These are phyloP conservation scores for Turdus rufiventris DNA, from an alignment of 2,113 vertebrate species.

Conservation along the genomic window DNA sequence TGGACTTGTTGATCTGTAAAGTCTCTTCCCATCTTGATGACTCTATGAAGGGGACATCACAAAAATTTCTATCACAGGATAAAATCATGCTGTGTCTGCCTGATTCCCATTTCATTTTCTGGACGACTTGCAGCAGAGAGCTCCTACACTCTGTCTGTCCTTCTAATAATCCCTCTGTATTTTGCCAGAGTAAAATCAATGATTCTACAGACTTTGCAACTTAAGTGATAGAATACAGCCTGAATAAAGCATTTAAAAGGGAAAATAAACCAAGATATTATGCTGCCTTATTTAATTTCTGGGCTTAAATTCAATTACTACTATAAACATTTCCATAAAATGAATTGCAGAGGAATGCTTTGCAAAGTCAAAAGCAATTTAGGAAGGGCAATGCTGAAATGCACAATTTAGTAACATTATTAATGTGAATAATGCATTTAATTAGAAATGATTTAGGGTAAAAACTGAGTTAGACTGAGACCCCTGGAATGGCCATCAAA, in stretches of 20 bases:
- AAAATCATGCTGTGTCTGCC: background rate
- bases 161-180: background rate
- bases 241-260: background rate
- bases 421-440: constrained; percentile 61
- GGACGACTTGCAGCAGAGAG: background rate
- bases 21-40: background rate
- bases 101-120: background rate
- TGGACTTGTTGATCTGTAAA: background rate
- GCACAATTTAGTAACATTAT: constrained; percentile 18
- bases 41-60: background rate
- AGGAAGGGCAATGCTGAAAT: constrained; percentile 60
- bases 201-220: background rate
- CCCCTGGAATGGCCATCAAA: background rate
- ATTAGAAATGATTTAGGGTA: background rate
- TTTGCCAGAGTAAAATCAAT: background rate
- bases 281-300: constrained; percentile 62
- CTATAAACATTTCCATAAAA: constrained; percentile 54
- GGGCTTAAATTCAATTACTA: constrained; percentile 55
- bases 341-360: constrained; percentile 49
- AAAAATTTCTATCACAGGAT: background rate
- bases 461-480: background rate
- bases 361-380: constrained; percentile 63
- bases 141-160: background rate
- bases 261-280: constrained; percentile 49
- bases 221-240: background rate